These are phyloP conservation scores for Rhagonycha lutea DNA, from an alignment of 2,888 invertebrate species.

Conservation along the genomic window DNA sequence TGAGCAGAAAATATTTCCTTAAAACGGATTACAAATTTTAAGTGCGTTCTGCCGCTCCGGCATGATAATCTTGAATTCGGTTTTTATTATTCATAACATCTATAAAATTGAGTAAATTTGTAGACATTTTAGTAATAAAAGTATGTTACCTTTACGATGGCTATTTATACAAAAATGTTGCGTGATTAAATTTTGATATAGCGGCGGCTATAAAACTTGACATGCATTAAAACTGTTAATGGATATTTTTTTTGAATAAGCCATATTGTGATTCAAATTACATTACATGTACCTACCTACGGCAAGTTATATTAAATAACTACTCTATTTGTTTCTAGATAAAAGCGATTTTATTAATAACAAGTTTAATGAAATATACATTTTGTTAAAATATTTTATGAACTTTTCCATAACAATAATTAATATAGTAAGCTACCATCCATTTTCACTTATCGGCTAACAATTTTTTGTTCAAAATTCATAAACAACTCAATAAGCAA, in stretches of 20 bases:
- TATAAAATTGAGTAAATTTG: not conserved
- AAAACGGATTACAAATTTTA: not conserved
- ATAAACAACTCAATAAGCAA: not conserved
- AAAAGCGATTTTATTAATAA: no score
- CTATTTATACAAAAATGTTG: constrained; percentile 8
- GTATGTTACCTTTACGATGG: not conserved
- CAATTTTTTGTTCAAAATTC: not conserved
- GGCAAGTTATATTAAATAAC: not conserved
- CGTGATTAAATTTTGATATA: constrained; percentile 11
- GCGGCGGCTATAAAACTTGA: constrained; percentile 1
- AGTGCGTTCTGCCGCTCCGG: not conserved
- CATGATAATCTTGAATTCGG: not conserved
- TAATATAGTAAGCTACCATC: not conserved
- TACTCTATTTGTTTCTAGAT: not conserved
- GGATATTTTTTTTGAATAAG: constrained; percentile 2
- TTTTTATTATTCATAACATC: not conserved
- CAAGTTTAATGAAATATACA: not conserved
- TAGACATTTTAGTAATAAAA: constrained; percentile 1
- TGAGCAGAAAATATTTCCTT: not conserved
- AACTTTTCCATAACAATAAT: not conserved
- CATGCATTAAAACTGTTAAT: constrained; percentile 7
- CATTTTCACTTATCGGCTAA: not conserved
- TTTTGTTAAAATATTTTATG: no score
- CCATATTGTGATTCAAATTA: constrained; percentile 1
- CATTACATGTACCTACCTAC: not conserved